Evolutionary conservation across 1,140 invertebrate species (phyloP).

Genomic region (silkworm (Bombyx mori)): DNA sequence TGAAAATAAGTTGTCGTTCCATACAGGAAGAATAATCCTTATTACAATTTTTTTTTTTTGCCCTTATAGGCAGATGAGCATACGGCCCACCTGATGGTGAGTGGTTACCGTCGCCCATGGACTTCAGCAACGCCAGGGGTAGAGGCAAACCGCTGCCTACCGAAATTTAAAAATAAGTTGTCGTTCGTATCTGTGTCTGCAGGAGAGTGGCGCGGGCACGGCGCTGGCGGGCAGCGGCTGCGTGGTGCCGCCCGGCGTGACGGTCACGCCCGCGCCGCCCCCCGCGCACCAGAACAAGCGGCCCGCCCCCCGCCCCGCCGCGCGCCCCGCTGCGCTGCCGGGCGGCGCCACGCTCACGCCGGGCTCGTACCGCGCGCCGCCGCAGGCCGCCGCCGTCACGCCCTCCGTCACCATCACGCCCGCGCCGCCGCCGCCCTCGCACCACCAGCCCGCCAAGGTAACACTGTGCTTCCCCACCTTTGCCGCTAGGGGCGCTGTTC

Average conservation of each 20-base stretch:
- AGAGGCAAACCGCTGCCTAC: no score
- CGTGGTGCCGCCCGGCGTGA: constrained; percentile 68
- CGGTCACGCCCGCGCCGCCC: constrained; percentile 69
- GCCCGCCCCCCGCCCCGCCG: no score
- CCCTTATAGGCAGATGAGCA: no score
- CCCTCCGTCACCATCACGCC: constrained; percentile 79
- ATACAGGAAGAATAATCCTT: no score
- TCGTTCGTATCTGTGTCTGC: no score
- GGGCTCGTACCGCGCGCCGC: constrained; percentile 53
- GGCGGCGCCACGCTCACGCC: constrained; percentile 73
- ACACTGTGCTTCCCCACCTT: not conserved
- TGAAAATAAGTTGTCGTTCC: no score
- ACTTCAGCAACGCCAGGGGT: no score
- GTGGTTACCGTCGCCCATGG: no score
- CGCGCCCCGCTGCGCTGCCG: constrained; percentile 55
- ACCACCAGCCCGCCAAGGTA: constrained; percentile 69
- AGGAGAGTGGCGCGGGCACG: constrained; percentile 23
- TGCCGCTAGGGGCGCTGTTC: no score
- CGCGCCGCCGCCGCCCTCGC: constrained; percentile 74
- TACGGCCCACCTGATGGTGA: no score
- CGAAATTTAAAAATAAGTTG: no score
- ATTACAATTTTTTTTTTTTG: no score
- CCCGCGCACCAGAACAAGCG: constrained; percentile 68
- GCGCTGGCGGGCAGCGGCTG: constrained; percentile 55
- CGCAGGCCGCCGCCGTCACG: constrained; percentile 48